Evolutionary conservation across 2,797 vertebrate genomes (phyloP).

Genomic region (Morelia viridis): DNA sequence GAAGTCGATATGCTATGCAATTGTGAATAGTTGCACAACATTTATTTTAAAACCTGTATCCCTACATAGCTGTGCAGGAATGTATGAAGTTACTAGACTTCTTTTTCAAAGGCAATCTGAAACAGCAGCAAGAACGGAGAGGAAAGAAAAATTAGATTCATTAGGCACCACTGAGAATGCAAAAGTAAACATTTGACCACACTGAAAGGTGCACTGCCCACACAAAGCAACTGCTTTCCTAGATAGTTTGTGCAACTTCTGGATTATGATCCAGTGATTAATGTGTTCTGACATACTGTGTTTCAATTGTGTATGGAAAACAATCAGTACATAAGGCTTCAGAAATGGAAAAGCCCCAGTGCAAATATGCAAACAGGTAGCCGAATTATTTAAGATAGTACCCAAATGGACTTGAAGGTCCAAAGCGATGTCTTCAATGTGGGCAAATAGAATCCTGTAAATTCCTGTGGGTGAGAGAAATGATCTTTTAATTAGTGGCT

Average conservation of each 20-base stretch:
- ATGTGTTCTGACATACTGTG: not conserved
- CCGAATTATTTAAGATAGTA: not conserved
- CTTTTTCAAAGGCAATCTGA: not conserved
- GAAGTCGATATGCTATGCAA: not conserved
- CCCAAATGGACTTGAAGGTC: not conserved
- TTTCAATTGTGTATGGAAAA: not conserved
- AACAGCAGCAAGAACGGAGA: no score
- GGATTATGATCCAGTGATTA: not conserved
- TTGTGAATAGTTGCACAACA: not conserved
- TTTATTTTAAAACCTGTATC: not conserved
- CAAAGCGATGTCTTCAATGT: not conserved
- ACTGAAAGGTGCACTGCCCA: not conserved
- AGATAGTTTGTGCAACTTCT: not conserved
- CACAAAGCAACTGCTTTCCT: not conserved
- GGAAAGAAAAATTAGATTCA: no score
- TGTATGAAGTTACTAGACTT: not conserved
- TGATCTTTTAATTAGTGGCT: not conserved
- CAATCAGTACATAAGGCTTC: not conserved
- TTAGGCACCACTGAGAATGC: no score
- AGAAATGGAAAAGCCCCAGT: not conserved
- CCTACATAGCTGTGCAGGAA: not conserved
- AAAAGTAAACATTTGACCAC: not conserved
- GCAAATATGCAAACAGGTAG: not conserved
- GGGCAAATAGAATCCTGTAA: not conserved
- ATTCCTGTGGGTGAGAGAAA: not conserved